These are phyloP conservation scores for Parazoanthus darwini DNA, from an alignment of 92 coral and sea anemone genomes.

Conservation along the genomic window DNA sequence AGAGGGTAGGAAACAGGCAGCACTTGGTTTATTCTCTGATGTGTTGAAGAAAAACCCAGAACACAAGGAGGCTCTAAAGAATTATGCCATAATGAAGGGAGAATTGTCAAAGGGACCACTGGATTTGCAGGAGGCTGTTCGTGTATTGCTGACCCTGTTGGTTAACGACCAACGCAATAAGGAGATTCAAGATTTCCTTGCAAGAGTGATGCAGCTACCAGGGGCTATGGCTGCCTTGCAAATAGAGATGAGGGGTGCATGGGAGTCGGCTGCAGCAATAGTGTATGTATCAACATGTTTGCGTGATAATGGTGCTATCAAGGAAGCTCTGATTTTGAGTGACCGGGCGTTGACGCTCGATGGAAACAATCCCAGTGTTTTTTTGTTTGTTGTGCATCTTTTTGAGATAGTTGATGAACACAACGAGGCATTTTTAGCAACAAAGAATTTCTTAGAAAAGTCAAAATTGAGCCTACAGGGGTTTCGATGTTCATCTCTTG, in stretches of 20 bases:
- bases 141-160: constrained; percentile 42
- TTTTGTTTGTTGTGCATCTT: constrained; percentile 52
- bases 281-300: constrained; percentile 52
- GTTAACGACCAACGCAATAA: constrained; percentile 33
- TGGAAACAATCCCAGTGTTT: constrained; percentile 46
- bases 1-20: constrained; percentile 42
- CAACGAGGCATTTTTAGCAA: constrained; percentile 47
- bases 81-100: constrained; percentile 48
- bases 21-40: constrained; percentile 30
- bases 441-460: constrained; percentile 14
- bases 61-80: constrained; percentile 41
- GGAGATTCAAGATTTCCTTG: constrained; percentile 37
- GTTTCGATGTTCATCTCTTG: constrained; percentile 34
- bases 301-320: constrained; percentile 53
- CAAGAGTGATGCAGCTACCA: constrained; percentile 31
- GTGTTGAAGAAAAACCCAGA: constrained; percentile 41
- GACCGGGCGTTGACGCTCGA: constrained; percentile 44
- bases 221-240: constrained; percentile 53
- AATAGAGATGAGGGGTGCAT: constrained; percentile 42
- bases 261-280: constrained; percentile 48
- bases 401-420: constrained; percentile 51
- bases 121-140: constrained; percentile 49
- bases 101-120: constrained; percentile 31
- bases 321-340: constrained; percentile 35
- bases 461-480: constrained; percentile 28